Evolutionary conservation across 2,888 invertebrate species (phyloP), one percentile per base, ranked within the genome.

Genomic region (Oscheius sp.): DNA sequence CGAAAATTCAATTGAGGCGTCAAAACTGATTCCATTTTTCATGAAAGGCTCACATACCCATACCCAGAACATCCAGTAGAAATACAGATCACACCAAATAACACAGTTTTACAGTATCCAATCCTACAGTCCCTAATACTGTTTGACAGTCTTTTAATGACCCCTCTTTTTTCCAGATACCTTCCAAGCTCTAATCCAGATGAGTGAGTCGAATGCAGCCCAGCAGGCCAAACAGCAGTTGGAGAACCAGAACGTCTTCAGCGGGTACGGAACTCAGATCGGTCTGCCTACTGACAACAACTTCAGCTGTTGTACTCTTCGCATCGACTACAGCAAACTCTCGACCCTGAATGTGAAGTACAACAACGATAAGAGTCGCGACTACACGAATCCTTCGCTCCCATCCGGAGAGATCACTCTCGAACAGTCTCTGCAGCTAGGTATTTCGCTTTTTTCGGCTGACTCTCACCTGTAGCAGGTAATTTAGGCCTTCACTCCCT

Each of bases 361-460:
- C 92, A 99, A 99, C 92, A 99, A 99, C 92, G 99, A 99, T 92
- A 99, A 99, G 92, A 96, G 96, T 79, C 93, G 98, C 78, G 99
- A 99, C 92, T 99, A 96, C 92, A 99, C 98, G 87, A 98, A 99
- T 91, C 98, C 98, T 70, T 94, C 94, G 90, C 93, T 99, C 90
- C 98, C 98, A 5, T 95, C 95, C 71, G 98, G 98, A 70, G 97
- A 98, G 59, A 80, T 89, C 76, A 84, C 86, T 7, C 70, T 89
- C 48, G 89, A 88, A 70, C 89, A 89, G 73, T 80, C 84, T 47
- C 70, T 89, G n/a, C 33, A 51, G 53, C 70, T 58, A 33, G 42
- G 35, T 42, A 68, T 50, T 5, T 11, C 29, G 5, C 48, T 2
- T 29, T 35, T 65, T 21, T 51, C 29, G 10, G n/a, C 11, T 47